Conservation (phyloP, 2,888 invertebrate genomes). For the Theretra japonica region DNA sequence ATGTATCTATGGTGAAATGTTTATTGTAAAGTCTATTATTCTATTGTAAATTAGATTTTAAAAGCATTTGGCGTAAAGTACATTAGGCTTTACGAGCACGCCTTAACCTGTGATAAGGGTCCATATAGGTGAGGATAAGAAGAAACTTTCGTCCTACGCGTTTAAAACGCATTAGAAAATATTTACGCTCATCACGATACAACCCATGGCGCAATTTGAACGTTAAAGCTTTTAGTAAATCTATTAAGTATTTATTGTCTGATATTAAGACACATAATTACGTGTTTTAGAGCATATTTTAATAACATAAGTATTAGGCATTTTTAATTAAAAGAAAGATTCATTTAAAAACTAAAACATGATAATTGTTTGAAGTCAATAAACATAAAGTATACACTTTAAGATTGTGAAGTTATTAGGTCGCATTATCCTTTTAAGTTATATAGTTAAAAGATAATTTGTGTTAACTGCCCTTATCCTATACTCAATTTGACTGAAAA, state of each 20-base stretch:
- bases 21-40: conserved; percentile 41
- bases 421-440: too few species aligned
- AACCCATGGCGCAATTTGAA: not conserved
- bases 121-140: conserved; percentile 23
- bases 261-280: not conserved
- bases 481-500: too few species aligned
- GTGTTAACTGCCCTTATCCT: too few species aligned
- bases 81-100: conserved; percentile 44
- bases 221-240: conserved; percentile 9
- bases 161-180: conserved; percentile 14
- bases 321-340: not conserved
- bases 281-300: not conserved
- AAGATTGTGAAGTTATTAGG: too few species aligned
- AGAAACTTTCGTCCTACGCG: conserved; percentile 22
- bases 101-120: conserved; percentile 26
- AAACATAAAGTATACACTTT: too few species aligned
- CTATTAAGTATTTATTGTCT: not conserved
- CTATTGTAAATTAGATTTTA: conserved; percentile 49
- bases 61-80: conserved; percentile 48
- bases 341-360: too few species aligned
- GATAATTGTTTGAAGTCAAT: too few species aligned
- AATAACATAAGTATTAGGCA: too few species aligned
- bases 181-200: conserved; percentile 13
- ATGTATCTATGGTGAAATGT: conserved; percentile 33
- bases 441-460: too few species aligned